These are phyloP conservation scores for Diadema setosum DNA, from an alignment of 35 echinoderm and acorn worm species.

Conservation along the genomic window DNA sequence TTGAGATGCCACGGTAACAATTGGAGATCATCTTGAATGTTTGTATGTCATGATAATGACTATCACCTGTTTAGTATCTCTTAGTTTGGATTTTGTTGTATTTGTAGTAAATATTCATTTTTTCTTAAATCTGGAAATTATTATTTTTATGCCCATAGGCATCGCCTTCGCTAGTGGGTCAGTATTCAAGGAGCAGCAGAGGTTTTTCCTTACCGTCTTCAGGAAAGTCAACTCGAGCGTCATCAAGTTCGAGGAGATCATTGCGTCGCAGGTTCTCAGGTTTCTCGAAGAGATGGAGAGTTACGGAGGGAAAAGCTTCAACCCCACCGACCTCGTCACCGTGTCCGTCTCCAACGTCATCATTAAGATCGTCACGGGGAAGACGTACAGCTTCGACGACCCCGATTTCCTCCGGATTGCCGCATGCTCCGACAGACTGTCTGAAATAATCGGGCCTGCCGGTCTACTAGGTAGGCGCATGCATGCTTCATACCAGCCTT, in stretches of 20 bases:
- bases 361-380: not conserved
- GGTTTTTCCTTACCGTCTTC: not conserved
- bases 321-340: not conserved
- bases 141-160: too few species aligned
- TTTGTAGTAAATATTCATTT: too few species aligned
- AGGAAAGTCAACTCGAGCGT: not conserved
- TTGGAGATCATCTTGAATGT: too few species aligned
- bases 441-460: not conserved
- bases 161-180: not conserved
- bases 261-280: not conserved
- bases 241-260: conserved; percentile 7
- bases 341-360: not conserved
- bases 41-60: too few species aligned
- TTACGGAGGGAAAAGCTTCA: not conserved
- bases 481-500: too few species aligned
- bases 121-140: too few species aligned
- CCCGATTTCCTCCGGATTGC: not conserved
- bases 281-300: not conserved
- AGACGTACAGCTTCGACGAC: not conserved
- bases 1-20: too few species aligned
- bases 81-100: too few species aligned
- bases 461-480: not conserved
- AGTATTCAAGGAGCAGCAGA: not conserved
- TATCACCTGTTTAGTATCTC: too few species aligned
- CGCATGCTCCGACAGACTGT: not conserved